A percentile compares a stretch with the other conserved stretches of the same genome.
Conservation (phyloP, 2,113 vertebrate genomes). For the Oryzias celebensis region DNA sequence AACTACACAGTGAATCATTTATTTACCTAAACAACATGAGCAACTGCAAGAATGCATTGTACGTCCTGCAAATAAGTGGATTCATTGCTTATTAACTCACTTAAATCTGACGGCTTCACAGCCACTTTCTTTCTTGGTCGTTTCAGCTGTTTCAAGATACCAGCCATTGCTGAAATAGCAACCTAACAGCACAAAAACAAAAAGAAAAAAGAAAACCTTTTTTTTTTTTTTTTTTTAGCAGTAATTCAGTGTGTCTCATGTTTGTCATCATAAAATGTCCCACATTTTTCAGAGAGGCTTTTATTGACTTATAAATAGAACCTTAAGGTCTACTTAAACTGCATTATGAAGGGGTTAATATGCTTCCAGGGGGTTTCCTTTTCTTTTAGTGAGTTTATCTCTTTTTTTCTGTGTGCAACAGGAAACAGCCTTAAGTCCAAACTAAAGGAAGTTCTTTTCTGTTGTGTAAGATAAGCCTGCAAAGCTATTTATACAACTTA, state of each 20-base stretch:
- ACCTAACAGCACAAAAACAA: slow-evolving; percentile 73
- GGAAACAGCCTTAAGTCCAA: neutral
- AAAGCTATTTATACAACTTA: neutral
- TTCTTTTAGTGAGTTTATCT: neutral
- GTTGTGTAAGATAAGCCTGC: neutral
- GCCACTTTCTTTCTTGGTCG: slow-evolving; percentile 85
- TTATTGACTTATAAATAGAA: slow-evolving; percentile 3
- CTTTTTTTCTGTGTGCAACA: neutral
- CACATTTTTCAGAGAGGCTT: neutral
- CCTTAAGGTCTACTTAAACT: neutral
- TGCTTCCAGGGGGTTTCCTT: neutral
- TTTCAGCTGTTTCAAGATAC: slow-evolving; percentile 93
- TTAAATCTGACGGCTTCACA: slow-evolving; percentile 86
- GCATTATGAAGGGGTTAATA: slow-evolving; percentile 2
- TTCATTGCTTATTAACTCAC: slow-evolving; percentile 74
- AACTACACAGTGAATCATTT: too few relatives aligned
- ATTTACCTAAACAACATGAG: neutral
- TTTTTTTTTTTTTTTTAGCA: neutral
- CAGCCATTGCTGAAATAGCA: slow-evolving; percentile 91
- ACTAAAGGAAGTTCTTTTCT: neutral
- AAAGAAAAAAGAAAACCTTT: neutral
- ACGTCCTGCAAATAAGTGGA: neutral
- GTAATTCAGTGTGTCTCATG: neutral
- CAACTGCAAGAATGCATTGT: neutral
- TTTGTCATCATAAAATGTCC: slow-evolving; percentile 4